A percentile compares a stretch with the other conserved stretches of the same genome.
These are phyloP conservation scores for Drosophila lini DNA, from an alignment of 1,140 invertebrate genomes.

Conservation along the genomic window DNA sequence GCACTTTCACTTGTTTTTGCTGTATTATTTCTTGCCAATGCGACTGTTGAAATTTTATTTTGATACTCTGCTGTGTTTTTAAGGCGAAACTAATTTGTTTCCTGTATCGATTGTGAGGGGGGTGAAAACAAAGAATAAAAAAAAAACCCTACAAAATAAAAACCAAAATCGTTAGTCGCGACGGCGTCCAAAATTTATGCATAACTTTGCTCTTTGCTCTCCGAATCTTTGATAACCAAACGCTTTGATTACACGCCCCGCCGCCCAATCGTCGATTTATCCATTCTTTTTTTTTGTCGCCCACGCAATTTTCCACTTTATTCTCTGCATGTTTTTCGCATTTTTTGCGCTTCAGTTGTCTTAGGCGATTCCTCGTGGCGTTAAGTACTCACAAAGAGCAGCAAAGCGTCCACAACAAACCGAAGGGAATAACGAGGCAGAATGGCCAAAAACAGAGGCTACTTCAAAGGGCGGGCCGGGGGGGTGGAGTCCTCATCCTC, in stretches of 20 bases:
- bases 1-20: conserved; percentile 24
- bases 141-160: not conserved
- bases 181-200: conserved; percentile 74
- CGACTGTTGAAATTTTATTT: conserved; percentile 36
- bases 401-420: conserved; percentile 5
- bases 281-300: not conserved
- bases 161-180: conserved; percentile 37
- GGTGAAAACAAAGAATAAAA: not conserved
- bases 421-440: conserved; percentile 3
- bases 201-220: conserved; percentile 55
- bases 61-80: conserved; percentile 42
- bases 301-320: conserved; percentile 24
- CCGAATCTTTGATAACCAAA: conserved; percentile 65
- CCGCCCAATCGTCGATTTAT: conserved; percentile 28
- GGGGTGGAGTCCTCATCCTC: conserved; percentile 13
- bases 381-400: conserved; percentile 60
- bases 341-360: conserved; percentile 77
- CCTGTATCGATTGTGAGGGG: conserved; percentile 69
- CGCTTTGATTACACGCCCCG: conserved; percentile 76
- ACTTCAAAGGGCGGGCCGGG: not conserved
- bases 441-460: conserved; percentile 25
- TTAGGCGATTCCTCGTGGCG: conserved; percentile 63
- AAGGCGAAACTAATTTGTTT: conserved; percentile 78
- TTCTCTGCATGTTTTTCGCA: conserved; percentile 73
- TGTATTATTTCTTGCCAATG: conserved; percentile 7